These are phyloP conservation scores for Eublepharis macularius DNA, from an alignment of 2,113 vertebrate genomes.

Conservation along the genomic window DNA sequence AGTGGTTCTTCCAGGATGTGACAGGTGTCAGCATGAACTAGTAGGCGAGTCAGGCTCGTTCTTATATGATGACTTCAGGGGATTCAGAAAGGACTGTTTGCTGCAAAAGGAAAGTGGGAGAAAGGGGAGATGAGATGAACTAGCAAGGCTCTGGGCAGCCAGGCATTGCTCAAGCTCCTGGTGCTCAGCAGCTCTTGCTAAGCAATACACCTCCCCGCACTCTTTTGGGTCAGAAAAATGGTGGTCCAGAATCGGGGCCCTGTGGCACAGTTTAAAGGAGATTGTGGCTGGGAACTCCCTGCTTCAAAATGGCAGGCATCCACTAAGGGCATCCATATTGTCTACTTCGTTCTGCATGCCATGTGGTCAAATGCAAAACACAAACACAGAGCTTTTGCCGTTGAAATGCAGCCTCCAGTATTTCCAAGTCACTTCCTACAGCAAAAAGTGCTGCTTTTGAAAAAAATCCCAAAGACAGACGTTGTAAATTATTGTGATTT, in stretches of 20 bases:
- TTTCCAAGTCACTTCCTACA: neutral
- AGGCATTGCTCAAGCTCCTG: neutral
- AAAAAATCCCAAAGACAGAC: neutral
- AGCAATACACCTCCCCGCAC: too few species aligned
- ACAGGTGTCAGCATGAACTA: neutral
- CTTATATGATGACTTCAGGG: neutral
- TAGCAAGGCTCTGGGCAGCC: neutral
- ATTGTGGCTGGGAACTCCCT: too few species aligned
- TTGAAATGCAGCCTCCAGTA: neutral
- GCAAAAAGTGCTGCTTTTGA: conserved; percentile 38
- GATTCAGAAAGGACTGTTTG: neutral
- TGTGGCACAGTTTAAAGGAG: too few species aligned
- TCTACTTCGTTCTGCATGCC: neutral
- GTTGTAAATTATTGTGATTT: conserved; percentile 19
- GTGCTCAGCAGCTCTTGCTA: neutral
- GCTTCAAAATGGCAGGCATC: too few species aligned
- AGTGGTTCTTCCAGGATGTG: neutral
- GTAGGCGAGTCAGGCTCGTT: neutral
- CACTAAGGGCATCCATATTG: too few species aligned
- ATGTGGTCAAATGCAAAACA: conserved; percentile 17
- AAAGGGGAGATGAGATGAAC: neutral
- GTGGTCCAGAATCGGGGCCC: too few species aligned
- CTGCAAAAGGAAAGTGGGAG: neutral
- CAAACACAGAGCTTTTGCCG: neutral
- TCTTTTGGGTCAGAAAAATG: too few species aligned